phyloP scores from a whole-genome alignment of 2,113 vertebrate genomes.

The Trogon surrucura region DNA sequence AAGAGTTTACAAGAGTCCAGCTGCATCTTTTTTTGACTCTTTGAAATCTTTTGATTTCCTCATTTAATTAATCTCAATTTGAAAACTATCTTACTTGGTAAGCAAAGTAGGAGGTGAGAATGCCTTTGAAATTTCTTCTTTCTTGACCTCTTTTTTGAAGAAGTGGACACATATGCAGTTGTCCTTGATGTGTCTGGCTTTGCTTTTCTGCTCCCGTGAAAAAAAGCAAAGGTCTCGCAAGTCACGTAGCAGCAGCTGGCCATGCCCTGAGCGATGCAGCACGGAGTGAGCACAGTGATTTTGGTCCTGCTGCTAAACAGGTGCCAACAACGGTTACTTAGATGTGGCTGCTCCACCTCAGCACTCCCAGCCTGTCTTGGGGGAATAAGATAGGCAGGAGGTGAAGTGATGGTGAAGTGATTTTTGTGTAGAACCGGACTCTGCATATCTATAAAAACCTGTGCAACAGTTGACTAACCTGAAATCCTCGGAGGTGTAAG shows the following conservation, averaged over 20 bases:
- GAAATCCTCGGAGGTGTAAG: background rate
- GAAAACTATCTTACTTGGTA: background rate
- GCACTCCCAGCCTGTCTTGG: background rate
- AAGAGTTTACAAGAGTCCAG: background rate
- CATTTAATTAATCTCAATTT: background rate
- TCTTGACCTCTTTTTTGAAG: background rate
- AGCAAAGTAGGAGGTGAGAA: background rate
- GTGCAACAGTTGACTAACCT: fast-evolving
- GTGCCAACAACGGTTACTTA: background rate
- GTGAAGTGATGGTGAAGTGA: background rate
- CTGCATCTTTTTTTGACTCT: background rate
- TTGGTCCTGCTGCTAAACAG: background rate
- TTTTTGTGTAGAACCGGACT: background rate
- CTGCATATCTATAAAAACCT: background rate
- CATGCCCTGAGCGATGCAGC: background rate
- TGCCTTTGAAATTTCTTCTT: background rate
- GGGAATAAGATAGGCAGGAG: background rate
- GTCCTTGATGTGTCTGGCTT: background rate
- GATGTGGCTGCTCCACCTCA: background rate
- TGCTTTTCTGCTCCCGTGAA: background rate
- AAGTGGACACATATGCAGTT: background rate
- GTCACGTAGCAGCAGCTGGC: background rate
- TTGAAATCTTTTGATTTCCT: background rate
- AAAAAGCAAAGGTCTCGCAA: background rate
- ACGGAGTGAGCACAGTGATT: background rate